phyloP scores from a whole-genome alignment of 2,797 vertebrate genomes.

The Oreortyx pictus region DNA sequence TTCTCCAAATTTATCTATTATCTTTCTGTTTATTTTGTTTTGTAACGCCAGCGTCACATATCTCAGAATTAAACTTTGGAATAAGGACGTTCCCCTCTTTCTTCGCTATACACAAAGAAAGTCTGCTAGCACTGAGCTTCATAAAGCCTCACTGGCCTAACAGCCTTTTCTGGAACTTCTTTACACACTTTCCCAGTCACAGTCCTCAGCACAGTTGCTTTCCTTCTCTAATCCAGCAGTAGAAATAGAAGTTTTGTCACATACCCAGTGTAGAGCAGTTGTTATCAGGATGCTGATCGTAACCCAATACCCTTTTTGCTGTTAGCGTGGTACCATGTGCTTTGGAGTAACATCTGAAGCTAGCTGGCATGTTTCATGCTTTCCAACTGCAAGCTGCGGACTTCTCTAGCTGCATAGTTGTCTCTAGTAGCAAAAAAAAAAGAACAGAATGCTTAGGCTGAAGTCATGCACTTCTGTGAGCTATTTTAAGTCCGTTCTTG shows the following conservation, averaged over 20 bases:
- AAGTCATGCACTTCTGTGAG: not conserved
- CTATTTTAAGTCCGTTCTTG: not conserved
- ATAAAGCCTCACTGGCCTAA: not conserved
- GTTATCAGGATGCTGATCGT: not conserved
- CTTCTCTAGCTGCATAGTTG: not conserved
- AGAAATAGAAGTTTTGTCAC: not conserved
- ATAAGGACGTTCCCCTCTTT: not conserved
- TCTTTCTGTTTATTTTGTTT: slow-evolving; percentile 17
- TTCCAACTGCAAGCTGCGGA: not conserved
- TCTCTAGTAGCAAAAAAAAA: not conserved
- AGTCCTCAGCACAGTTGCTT: not conserved
- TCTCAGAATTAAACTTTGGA: slow-evolving; percentile 36
- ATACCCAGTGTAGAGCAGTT: not conserved
- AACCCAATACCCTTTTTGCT: not conserved
- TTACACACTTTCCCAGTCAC: accelerated
- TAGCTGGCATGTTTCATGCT: not conserved
- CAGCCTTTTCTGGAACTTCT: not conserved
- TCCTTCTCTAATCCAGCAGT: not conserved
- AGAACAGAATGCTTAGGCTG: not conserved
- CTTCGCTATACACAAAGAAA: not conserved
- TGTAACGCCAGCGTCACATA: not conserved
- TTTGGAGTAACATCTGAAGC: not conserved
- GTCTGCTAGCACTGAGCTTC: not conserved
- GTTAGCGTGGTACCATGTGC: not conserved
- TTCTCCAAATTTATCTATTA: not conserved